These are phyloP conservation scores for Papio anubis DNA, from an alignment of 2,113 vertebrate genomes.

Conservation along the genomic window DNA sequence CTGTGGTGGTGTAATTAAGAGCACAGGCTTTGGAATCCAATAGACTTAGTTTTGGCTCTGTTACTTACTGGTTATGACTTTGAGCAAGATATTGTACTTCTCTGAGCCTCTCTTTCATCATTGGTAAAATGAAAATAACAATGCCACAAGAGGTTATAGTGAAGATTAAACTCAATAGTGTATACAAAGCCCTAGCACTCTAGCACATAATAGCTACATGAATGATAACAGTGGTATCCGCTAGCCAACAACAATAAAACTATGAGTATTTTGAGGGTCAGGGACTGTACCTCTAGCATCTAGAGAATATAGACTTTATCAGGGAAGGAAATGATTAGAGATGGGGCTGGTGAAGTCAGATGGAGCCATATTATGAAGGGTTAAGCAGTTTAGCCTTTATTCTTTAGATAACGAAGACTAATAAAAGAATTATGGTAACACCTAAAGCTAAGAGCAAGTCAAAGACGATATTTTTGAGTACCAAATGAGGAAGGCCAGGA, in stretches of 20 bases:
- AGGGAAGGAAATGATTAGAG: neutral
- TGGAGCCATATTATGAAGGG: neutral
- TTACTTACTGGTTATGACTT: conserved; percentile 39
- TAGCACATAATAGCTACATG: neutral
- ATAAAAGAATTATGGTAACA: conserved; percentile 15
- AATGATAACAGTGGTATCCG: neutral
- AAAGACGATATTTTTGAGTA: neutral
- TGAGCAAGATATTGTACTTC: neutral
- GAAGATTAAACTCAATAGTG: neutral
- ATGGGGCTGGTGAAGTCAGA: neutral
- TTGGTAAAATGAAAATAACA: conserved; percentile 13
- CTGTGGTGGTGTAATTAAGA: neutral
- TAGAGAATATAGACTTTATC: neutral
- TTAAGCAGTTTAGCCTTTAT: neutral
- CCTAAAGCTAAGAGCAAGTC: conserved; percentile 23
- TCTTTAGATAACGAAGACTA: conserved; percentile 1
- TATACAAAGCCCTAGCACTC: neutral
- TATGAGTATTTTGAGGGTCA: neutral
- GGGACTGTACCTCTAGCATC: neutral
- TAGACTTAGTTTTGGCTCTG: neutral
- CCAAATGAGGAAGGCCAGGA: neutral
- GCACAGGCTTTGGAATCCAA: neutral
- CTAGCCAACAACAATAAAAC: neutral
- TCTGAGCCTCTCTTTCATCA: neutral
- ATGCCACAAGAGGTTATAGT: neutral